Conservation (phyloP, 2,113 vertebrate genomes). For the Nyctereutes procyonoides region DNA sequence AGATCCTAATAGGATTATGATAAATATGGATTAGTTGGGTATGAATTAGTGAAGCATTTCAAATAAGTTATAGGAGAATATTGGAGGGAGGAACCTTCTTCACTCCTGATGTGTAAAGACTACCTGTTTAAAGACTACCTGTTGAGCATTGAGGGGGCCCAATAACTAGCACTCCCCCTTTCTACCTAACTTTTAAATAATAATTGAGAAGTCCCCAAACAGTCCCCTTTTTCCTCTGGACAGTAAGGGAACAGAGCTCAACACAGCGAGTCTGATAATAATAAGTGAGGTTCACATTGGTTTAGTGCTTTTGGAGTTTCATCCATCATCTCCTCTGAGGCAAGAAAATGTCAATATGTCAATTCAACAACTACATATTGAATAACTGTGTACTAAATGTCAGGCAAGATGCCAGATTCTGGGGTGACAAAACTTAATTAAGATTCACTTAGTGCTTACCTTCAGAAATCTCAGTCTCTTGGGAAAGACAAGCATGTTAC, state of each 20-base stretch:
- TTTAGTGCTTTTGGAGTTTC: neutral
- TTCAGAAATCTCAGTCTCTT: neutral
- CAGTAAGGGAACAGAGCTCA: neutral
- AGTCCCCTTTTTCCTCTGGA: neutral
- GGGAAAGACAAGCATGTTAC: neutral
- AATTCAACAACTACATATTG: neutral
- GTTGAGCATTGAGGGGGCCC: neutral
- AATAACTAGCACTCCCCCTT: neutral
- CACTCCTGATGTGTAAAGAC: neutral
- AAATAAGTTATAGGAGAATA: neutral
- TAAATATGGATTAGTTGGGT: neutral
- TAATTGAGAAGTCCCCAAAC: neutral
- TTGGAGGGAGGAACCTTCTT: neutral
- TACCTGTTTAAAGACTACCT: no score
- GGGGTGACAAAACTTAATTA: neutral
- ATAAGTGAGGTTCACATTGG: neutral
- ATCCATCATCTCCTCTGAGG: neutral
- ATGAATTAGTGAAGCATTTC: slow-evolving; percentile 1
- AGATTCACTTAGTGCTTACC: neutral
- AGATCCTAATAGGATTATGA: neutral
- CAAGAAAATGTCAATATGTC: neutral
- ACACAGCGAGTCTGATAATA: neutral
- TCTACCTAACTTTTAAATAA: neutral
- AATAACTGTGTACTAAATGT: neutral
- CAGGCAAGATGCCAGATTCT: neutral